These are phyloP conservation scores for Cotesia glomerata DNA, from an alignment of 1,140 invertebrate genomes.

Conservation along the genomic window DNA sequence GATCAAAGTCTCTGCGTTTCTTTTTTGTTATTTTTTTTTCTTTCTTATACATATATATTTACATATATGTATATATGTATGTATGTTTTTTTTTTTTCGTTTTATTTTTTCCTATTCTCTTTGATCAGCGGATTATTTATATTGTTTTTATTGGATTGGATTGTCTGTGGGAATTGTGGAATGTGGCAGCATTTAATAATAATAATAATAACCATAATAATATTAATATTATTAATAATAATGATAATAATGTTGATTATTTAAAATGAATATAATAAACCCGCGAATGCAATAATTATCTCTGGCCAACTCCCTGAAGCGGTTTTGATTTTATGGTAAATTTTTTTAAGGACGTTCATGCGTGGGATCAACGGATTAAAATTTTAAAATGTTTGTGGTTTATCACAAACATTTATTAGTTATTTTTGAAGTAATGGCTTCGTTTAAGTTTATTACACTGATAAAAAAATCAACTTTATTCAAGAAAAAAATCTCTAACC, in stretches of 20 bases:
- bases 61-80: constrained; percentile 20
- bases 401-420: no score
- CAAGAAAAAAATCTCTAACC: no score
- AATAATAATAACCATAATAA: constrained; percentile 5
- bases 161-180: constrained; percentile 63
- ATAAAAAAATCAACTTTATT: no score
- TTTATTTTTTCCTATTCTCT: constrained; percentile 42
- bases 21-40: constrained; percentile 29
- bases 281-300: constrained; percentile 49
- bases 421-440: no score
- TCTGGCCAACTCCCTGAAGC: constrained; percentile 64
- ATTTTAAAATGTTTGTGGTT: no score
- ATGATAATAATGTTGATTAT: constrained; percentile 29
- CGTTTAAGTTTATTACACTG: no score
- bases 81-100: constrained; percentile 20
- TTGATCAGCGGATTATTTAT: constrained; percentile 43
- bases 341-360: not conserved
- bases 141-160: constrained; percentile 52
- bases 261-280: constrained; percentile 31
- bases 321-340: constrained; percentile 48
- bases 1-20: constrained; percentile 63
- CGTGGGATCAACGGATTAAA: no score
- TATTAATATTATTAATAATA: constrained; percentile 23
- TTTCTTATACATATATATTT: constrained; percentile 13
- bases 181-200: constrained; percentile 62